Evolutionary conservation across 1,140 invertebrate genomes (phyloP), one percentile per base, ranked within the genome.

Genomic region (Temnothorax longispinosus): DNA sequence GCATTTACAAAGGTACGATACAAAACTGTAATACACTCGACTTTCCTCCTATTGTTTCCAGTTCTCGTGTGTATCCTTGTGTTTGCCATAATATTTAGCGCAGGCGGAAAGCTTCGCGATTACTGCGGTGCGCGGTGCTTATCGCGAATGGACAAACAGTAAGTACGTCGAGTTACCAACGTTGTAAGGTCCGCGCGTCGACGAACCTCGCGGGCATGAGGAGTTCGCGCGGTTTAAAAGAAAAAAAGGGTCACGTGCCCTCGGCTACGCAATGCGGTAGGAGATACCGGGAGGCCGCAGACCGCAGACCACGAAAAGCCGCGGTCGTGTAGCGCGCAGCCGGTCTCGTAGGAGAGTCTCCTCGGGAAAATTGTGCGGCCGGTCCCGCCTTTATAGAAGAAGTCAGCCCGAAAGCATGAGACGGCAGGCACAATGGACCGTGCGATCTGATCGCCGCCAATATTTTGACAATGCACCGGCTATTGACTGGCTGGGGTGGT

Each of bases 391-490:
- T 90, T 88, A 60, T 88, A 54, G 81, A 86, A 90, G 91, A 93
- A 94, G 94, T 94, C 94, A 95, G 93, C 92, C 92, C 82, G 92
- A 89, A 27, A 93, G 93, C 92, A 78, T 80, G 91, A 93, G 89
- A 87, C 65, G 54, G 54, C 0, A 8, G 27, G 41, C 80, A 92
- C 92, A 94, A 94, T 91, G 91, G 91, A 44, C 64, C 81, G 69
- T 27, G 69, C 90, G 85, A 93, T 91, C 84, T 92, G 94, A 94
- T 95, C 94, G 92, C 93, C 93, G 92, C 78, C 94, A 95, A 95
- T 95, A 95, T 95, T 95, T 95, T 95, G 95, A 95, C 95, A 95
- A 94, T 95, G 92, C 93, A 93, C 89, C 90, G 91, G 89, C 91
- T 91, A 94, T 94, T 94, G 92, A 93, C 72, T 60, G 10, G 18